These are phyloP conservation scores for Nemopilema nomurai DNA, from an alignment of 30 jellyfish, hydroid and myxozoan genomes.

Conservation along the genomic window DNA sequence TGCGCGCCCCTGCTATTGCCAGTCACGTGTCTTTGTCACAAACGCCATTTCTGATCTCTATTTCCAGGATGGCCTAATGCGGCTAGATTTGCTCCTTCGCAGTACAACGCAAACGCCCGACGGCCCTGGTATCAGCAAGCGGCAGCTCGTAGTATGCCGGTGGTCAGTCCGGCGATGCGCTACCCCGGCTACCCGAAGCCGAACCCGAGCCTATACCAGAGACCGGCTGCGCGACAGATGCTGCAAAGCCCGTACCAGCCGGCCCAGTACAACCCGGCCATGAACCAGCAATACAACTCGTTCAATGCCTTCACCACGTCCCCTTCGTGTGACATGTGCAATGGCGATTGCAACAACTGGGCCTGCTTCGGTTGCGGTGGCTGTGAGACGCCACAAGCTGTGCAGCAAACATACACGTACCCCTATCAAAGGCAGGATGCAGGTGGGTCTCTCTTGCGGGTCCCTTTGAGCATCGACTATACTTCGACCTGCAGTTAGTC, in stretches of 20 bases:
- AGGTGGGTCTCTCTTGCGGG: conserved; percentile 48
- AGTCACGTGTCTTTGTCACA: no score
- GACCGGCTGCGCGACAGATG: conserved; percentile 63
- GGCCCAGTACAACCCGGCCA: conserved; percentile 55
- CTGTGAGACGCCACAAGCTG: conserved; percentile 88
- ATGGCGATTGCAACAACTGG: conserved; percentile 93
- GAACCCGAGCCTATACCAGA: conserved; percentile 42
- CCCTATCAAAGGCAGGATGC: conserved; percentile 97
- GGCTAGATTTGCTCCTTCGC: conserved; percentile 48
- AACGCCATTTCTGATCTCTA: not conserved
- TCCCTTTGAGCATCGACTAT: not conserved
- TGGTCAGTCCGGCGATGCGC: not conserved
- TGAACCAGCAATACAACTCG: conserved; percentile 53
- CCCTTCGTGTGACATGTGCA: conserved; percentile 85
- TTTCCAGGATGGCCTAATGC: conserved; percentile 46
- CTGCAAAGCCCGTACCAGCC: conserved; percentile 58
- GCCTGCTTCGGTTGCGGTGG: conserved; percentile 99
- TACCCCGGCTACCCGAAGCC: conserved; percentile 45
- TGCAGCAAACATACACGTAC: conserved; percentile 71
- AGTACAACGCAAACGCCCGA: conserved; percentile 25
- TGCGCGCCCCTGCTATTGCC: no score
- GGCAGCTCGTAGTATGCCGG: conserved; percentile 48
- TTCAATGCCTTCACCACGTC: conserved; percentile 60
- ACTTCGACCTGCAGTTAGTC: not conserved
- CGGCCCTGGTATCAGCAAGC: conserved; percentile 42